Evolutionary conservation across 2,113 vertebrate genomes (phyloP).

Genomic region (Ciconia boyciana): DNA sequence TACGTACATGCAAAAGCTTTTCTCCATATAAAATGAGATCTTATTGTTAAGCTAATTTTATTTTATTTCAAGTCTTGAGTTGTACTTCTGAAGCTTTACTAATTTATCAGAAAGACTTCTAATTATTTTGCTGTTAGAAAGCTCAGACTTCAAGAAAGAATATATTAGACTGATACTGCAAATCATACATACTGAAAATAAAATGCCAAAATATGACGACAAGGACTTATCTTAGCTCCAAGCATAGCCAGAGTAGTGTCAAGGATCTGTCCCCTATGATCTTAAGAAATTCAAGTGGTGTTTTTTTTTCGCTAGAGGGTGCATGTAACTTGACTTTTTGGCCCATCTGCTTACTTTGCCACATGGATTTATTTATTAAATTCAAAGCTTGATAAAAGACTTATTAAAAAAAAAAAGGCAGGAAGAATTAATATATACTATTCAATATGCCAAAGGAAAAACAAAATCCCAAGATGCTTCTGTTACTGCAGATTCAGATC

Average conservation of each 20-base stretch:
- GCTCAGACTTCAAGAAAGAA: not conserved
- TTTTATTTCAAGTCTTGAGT: not conserved
- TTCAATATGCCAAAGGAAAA: not conserved
- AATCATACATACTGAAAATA: not conserved
- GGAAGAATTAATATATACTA: not conserved
- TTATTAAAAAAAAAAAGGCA: not conserved
- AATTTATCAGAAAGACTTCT: not conserved
- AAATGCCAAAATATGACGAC: not conserved
- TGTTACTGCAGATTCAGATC: not conserved
- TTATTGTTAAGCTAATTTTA: not conserved
- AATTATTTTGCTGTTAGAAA: not conserved
- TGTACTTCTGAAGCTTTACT: not conserved
- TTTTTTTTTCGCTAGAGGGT: not conserved
- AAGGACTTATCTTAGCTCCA: not conserved
- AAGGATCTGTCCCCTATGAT: not conserved
- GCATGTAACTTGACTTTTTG: not conserved
- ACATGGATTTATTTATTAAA: not conserved
- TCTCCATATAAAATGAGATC: not conserved
- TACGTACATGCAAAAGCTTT: not conserved
- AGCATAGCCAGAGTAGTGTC: not conserved
- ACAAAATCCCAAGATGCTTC: not conserved
- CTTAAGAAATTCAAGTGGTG: not conserved
- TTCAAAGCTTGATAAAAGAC: not conserved
- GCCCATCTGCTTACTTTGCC: not conserved
- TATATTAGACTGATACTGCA: not conserved